Base-by-base conservation (phyloP, 2,888 invertebrate genomes). In the Acanthococcus lagerstroemiae region DNA sequence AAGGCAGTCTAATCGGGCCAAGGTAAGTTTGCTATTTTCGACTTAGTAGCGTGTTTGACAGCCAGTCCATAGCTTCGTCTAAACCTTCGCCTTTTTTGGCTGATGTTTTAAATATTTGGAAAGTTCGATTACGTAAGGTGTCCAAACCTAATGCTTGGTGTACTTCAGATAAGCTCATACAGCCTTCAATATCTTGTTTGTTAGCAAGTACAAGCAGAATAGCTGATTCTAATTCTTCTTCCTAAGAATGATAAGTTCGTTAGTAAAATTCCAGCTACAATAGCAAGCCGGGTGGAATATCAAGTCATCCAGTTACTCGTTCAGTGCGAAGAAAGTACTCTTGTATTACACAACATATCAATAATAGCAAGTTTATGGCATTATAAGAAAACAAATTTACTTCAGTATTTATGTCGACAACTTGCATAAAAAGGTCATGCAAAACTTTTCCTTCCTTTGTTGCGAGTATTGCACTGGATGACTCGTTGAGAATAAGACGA, bases 11-110 rank as follows among this genome's bases (percentile, higher is more conserved):
- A n/a, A n/a, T n/a, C n/a, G n/a, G n/a, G n/a, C n/a, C n/a, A n/a
- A n/a, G 37, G n/a, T 37, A 15, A 37, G n/a, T 37, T 37, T 37
- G 37, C 37, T 86, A 93, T 86, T 93, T 93, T 78, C 86, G 84
- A 75, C 87, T 90, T 77, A 91, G 90, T 74, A 94, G 78, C 63
- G 92, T 89, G 74, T 90, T 93, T 69, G 91, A 88, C 71, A 94
- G 84, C 97, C 99, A 99, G 77, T 99, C 96, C 99, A 99, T 99
- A 68, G 97, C 95, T 78, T 94, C 93, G 77, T 99, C 95, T 57
- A 99, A 81, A 0, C 99, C 99, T 78, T 96, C 95, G 25, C 97
- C 97, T 77, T 95, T 92, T 71, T 94, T 90, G 54, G 99, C 99
- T 0, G 96, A 96, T 2, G 97, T 96, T 81, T 97, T 97, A 79